Evolutionary conservation across 2,888 invertebrate genomes (phyloP).

Genomic region (Tetranychus truncatus): DNA sequence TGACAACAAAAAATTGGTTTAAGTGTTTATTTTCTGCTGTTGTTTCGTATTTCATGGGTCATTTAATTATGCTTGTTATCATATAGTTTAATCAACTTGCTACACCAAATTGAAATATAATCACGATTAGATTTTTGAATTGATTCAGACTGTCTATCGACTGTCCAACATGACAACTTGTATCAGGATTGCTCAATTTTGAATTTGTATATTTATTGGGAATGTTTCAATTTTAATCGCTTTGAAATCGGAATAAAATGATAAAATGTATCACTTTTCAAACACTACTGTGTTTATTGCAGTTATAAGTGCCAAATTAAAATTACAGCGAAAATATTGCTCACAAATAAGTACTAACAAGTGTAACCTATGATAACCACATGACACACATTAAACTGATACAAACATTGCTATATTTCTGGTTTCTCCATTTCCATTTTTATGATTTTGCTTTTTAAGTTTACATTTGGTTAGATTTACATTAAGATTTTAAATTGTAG

Average conservation of each 20-base stretch:
- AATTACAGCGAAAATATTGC: not conserved
- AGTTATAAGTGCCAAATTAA: not conserved
- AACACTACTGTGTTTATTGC: no score
- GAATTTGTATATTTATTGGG: no score
- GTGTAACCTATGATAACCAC: not conserved
- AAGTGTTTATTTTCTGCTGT: not conserved
- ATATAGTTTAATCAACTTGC: not conserved
- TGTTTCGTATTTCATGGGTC: not conserved
- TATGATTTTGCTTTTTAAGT: not conserved
- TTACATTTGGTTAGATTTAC: not conserved
- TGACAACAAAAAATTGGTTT: not conserved
- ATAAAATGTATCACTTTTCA: no score
- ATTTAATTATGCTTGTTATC: not conserved
- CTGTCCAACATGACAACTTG: no score
- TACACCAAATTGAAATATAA: not conserved
- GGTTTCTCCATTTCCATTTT: not conserved
- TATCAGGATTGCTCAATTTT: no score
- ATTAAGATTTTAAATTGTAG: no score
- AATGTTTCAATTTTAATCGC: no score
- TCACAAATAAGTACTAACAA: not conserved
- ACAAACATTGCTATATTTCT: not conserved
- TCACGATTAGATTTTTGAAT: not conserved
- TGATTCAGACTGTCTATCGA: no score
- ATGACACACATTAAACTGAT: not conserved
- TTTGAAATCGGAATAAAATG: no score